These are phyloP conservation scores for Drosophila tripunctata DNA, from an alignment of 2,888 invertebrate species.

Conservation along the genomic window DNA sequence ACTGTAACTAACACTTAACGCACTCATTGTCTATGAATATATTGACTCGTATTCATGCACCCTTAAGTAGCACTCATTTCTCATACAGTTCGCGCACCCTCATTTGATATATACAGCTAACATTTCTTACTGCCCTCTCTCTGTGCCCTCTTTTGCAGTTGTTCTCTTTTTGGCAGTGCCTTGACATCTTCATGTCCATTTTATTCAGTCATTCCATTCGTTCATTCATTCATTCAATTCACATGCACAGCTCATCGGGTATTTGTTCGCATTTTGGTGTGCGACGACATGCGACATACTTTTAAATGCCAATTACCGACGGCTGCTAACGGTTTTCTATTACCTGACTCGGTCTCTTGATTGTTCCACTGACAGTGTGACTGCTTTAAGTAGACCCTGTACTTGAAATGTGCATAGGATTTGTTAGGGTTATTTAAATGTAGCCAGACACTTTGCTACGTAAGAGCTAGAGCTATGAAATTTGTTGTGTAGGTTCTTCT, in stretches of 20 bases:
- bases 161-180: constrained; percentile 6
- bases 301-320: constrained; percentile 74
- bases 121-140: not conserved
- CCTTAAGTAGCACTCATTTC: constrained; percentile 4
- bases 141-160: not conserved
- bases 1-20: no score
- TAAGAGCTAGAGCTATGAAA: no score
- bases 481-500: no score
- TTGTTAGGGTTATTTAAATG: no score
- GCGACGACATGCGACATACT: constrained; percentile 71
- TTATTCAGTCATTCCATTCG: constrained; percentile 10
- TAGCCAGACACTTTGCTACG: no score
- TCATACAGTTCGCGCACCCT: constrained; percentile 4
- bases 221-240: constrained; percentile 1
- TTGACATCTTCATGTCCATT: constrained; percentile 47
- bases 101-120: not conserved
- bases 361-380: constrained; percentile 7
- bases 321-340: constrained; percentile 73
- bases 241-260: constrained; percentile 34
- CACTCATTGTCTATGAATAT: no score
- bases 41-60: constrained; percentile 10
- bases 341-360: constrained; percentile 30
- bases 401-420: not conserved
- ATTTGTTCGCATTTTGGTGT: constrained; percentile 15
- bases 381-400: constrained; percentile 17